Percentiles rank a stretch among this genome's conserved stretches.
Conservation (phyloP, 2,888 invertebrate genomes). For the Pseudanteris insignis region DNA sequence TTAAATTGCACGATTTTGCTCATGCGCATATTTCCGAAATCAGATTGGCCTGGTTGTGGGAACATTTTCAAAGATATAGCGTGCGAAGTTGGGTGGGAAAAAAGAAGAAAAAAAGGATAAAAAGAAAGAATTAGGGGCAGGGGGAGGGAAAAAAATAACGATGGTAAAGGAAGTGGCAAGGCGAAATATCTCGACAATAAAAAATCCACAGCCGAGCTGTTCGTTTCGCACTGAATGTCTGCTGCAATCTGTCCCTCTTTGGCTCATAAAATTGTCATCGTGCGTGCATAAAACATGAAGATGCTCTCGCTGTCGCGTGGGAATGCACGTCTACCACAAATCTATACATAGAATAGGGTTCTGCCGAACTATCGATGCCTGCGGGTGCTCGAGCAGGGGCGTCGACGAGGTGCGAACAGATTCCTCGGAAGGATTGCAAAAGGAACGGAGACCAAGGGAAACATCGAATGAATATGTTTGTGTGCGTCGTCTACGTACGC, state of each 20-base stretch:
- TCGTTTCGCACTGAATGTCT: constrained; percentile 45
- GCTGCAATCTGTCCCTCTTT: constrained; percentile 54
- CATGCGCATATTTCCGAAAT: constrained; percentile 29
- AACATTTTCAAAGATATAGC: too few species aligned
- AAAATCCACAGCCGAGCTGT: constrained; percentile 41
- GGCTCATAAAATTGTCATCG: constrained; percentile 60
- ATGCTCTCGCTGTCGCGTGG: constrained; percentile 49
- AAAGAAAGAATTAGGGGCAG: neutral
- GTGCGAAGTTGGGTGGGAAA: constrained; percentile 1
- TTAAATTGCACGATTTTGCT: constrained; percentile 27
- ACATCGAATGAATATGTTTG: constrained; percentile 45
- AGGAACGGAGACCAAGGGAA: constrained; percentile 42
- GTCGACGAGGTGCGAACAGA: constrained; percentile 40
- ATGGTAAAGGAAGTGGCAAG: too few species aligned
- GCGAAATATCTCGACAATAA: constrained; percentile 37
- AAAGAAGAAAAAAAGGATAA: constrained; percentile 1
- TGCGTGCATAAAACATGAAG: constrained; percentile 62
- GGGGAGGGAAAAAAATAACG: constrained; percentile 7
- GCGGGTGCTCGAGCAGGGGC: constrained; percentile 38
- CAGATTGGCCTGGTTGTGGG: too few species aligned
- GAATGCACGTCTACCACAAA: constrained; percentile 52
- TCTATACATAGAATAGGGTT: constrained; percentile 49
- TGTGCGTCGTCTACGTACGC: constrained; percentile 23
- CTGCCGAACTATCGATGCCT: constrained; percentile 46
- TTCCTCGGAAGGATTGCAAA: constrained; percentile 39